Conservation (phyloP, 2,797 vertebrate genomes). For the Sitta carolinensis region DNA sequence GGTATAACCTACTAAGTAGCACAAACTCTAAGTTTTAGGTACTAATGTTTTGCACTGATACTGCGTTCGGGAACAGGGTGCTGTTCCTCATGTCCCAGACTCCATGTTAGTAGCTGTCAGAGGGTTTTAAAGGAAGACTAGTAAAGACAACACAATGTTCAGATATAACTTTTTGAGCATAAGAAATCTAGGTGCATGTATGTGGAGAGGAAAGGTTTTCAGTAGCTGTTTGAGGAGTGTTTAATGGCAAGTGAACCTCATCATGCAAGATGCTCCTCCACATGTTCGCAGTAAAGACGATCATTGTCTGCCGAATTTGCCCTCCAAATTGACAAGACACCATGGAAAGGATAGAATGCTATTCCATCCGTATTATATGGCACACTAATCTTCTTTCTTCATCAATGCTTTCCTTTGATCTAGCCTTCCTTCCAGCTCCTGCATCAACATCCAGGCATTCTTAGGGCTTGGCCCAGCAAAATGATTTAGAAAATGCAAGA, state of each 20-base stretch:
- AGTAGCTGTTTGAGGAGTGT: background rate
- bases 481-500: background rate
- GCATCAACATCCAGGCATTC: background rate
- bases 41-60: background rate
- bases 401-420: background rate
- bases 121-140: background rate
- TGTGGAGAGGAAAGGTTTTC: background rate
- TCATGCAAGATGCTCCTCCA: background rate
- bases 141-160: background rate
- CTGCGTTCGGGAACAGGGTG: fast-evolving
- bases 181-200: background rate
- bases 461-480: background rate
- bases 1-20: background rate
- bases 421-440: background rate
- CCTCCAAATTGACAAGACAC: background rate
- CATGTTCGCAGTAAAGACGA: background rate
- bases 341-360: background rate
- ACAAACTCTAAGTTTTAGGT: background rate
- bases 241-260: background rate
- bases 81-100: background rate
- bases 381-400: background rate
- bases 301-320: background rate
- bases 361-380: background rate
- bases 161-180: background rate
- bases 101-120: background rate